These are phyloP conservation scores for Clarias laeviceps DNA, from an alignment of 2,797 vertebrate species.

Conservation along the genomic window DNA sequence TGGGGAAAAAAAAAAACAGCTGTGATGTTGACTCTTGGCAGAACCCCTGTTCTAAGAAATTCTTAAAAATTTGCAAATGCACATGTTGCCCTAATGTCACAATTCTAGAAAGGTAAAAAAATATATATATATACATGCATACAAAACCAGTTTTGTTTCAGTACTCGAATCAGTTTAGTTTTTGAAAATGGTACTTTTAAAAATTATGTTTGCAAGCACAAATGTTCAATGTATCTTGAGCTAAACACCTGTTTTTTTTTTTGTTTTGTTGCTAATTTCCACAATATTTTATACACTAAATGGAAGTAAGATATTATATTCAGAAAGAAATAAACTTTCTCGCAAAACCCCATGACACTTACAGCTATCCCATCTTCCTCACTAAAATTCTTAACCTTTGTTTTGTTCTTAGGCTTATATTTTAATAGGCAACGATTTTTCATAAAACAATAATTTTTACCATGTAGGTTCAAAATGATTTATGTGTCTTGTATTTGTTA, in stretches of 20 bases:
- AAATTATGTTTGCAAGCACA: slow-evolving; percentile 28
- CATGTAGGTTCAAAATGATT: background rate
- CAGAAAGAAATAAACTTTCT: slow-evolving; percentile 3
- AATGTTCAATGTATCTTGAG: slow-evolving; percentile 49
- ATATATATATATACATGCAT: slow-evolving; percentile 61
- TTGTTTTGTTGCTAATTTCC: background rate
- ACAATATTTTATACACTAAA: slow-evolving; percentile 11
- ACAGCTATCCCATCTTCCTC: slow-evolving; percentile 6
- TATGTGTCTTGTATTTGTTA: background rate
- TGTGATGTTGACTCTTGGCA: no score
- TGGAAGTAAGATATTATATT: slow-evolving; percentile 1
- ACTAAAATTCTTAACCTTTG: background rate
- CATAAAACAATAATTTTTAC: background rate
- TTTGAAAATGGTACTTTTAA: slow-evolving; percentile 3
- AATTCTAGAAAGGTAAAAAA: slow-evolving; percentile 60
- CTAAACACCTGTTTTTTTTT: background rate
- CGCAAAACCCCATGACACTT: slow-evolving; percentile 2
- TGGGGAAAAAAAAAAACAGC: background rate
- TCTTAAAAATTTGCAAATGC: slow-evolving; percentile 1
- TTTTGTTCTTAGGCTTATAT: background rate
- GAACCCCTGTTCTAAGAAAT: background rate
- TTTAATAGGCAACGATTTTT: background rate
- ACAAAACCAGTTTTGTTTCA: slow-evolving; percentile 61
- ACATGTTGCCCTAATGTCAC: slow-evolving; percentile 57
- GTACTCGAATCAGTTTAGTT: slow-evolving; percentile 34